Evolutionary conservation across 1,140 invertebrate genomes (phyloP).

Genomic region (Ditylenchus dipsaci): DNA sequence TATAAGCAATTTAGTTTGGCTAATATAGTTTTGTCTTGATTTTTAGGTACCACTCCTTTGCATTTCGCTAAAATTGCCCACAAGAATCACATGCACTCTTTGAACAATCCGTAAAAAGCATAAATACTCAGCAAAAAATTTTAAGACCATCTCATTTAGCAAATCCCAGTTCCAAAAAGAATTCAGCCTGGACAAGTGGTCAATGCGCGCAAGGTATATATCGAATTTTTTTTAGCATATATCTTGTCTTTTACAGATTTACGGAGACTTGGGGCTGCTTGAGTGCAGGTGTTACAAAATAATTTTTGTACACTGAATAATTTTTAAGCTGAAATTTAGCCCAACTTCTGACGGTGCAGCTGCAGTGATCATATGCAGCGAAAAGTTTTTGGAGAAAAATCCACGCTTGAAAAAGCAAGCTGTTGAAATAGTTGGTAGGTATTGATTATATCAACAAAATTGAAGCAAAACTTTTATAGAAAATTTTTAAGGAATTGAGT

Average conservation of each 20-base stretch:
- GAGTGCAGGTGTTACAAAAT: constrained; percentile 76
- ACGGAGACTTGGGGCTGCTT: constrained; percentile 73
- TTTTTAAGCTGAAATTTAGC: constrained; percentile 49
- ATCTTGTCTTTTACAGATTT: no score
- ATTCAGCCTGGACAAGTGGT: constrained; percentile 83
- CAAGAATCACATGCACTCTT: constrained; percentile 94
- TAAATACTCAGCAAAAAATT: not conserved
- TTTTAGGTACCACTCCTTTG: constrained; percentile 72
- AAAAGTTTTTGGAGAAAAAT: constrained; percentile 74
- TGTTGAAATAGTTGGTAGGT: constrained; percentile 72
- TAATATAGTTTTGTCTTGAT: no score
- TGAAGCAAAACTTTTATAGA: constrained; percentile 54
- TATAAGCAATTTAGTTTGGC: no score
- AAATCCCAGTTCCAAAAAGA: constrained; percentile 85
- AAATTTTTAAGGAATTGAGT: constrained; percentile 32
- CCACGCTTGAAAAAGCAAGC: constrained; percentile 76
- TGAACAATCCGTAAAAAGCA: constrained; percentile 76
- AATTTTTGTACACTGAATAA: not conserved
- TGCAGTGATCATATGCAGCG: constrained; percentile 80
- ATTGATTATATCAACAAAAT: constrained; percentile 67
- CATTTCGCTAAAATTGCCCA: constrained; percentile 95
- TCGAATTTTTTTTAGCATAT: no score
- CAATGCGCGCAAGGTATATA: constrained; percentile 73
- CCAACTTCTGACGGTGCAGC: constrained; percentile 93
- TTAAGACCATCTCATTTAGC: constrained; percentile 61